Percentiles rank a stretch among this genome's conserved stretches.
These are phyloP conservation scores for Saimiri boliviensis DNA, from an alignment of 2,113 vertebrate genomes.

Conservation along the genomic window DNA sequence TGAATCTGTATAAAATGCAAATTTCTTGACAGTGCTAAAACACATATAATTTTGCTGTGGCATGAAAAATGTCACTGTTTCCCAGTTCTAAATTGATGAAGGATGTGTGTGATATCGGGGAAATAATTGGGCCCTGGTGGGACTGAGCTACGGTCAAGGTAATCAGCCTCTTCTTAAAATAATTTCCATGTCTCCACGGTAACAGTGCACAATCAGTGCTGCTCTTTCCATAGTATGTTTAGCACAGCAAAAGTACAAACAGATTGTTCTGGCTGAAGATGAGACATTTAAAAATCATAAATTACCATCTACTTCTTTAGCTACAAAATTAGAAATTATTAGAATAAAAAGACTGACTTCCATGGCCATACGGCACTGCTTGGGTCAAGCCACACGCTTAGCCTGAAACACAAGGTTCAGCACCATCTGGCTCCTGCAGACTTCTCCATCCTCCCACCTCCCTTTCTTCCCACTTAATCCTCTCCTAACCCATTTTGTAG, in stretches of 20 bases:
- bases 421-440: not conserved
- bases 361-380: not conserved
- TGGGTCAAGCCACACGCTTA: not conserved
- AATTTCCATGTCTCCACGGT: slow-evolving; percentile 74
- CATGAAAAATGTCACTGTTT: slow-evolving; percentile 39
- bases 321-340: slow-evolving; percentile 32
- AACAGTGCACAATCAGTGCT: slow-evolving; percentile 72
- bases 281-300: slow-evolving; percentile 43
- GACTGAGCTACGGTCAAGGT: slow-evolving; percentile 45
- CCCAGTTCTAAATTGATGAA: slow-evolving; percentile 47
- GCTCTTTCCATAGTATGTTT: slow-evolving; percentile 71
- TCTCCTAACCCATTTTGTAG: not conserved
- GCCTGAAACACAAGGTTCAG: not conserved
- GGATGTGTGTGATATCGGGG: slow-evolving; percentile 43
- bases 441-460: not conserved
- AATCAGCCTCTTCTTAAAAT: slow-evolving; percentile 64
- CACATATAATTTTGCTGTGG: slow-evolving; percentile 18
- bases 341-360: slow-evolving; percentile 15
- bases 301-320: not conserved
- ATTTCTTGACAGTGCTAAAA: slow-evolving; percentile 4
- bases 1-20: slow-evolving; percentile 45
- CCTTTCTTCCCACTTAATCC: not conserved
- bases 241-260: slow-evolving; percentile 57
- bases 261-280: slow-evolving; percentile 50
- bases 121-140: slow-evolving; percentile 70